These are phyloP conservation scores for Motacilla alba DNA, from an alignment of 2,113 vertebrate species.

Conservation along the genomic window DNA sequence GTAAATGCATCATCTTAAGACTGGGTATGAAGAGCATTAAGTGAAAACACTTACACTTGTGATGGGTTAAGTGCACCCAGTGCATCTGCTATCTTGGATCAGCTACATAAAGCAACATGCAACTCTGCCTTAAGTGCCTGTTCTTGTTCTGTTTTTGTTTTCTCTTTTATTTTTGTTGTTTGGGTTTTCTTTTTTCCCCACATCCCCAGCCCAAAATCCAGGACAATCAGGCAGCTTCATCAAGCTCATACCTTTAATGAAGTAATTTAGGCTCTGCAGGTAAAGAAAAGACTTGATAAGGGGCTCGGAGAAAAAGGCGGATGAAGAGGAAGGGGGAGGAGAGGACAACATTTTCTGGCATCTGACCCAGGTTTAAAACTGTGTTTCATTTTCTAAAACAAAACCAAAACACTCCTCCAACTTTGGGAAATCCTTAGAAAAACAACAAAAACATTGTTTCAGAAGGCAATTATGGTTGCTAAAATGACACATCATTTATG, in stretches of 20 bases:
- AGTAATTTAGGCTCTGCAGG: neutral
- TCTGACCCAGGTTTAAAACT: conserved; percentile 23
- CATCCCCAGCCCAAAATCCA: neutral
- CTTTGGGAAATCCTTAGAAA: conserved; percentile 49
- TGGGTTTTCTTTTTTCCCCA: rapidly evolving
- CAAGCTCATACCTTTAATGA: neutral
- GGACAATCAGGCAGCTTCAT: neutral
- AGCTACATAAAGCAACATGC: neutral
- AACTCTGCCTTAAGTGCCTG: neutral
- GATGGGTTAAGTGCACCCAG: neutral
- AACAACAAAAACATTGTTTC: conserved; percentile 51
- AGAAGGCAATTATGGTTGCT: conserved; percentile 15
- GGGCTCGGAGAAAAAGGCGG: neutral
- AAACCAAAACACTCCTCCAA: conserved; percentile 24
- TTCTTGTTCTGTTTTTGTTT: neutral
- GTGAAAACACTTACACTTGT: neutral
- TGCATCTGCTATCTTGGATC: neutral
- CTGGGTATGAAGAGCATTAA: neutral
- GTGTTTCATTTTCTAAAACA: conserved; percentile 33
- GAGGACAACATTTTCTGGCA: neutral
- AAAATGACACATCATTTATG: conserved; percentile 36
- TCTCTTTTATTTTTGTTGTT: neutral
- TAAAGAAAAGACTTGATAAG: neutral
- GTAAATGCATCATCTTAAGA: neutral
- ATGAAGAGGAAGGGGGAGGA: neutral